phyloP scores from a whole-genome alignment of 2,888 invertebrate genomes.

The Camponotus fellah region DNA sequence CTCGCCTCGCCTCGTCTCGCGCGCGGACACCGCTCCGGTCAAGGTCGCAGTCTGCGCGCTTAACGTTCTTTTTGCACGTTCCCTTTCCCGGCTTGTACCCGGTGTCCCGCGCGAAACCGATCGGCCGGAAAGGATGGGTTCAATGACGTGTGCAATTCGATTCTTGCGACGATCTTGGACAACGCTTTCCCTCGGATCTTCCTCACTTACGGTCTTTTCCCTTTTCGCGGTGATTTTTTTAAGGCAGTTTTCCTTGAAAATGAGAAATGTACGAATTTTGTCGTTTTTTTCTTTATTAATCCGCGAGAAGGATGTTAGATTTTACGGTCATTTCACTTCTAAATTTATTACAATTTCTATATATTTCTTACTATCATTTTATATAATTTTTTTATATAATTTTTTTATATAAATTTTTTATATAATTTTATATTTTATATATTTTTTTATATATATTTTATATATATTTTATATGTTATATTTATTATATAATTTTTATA shows the following conservation, averaged over 20 bases:
- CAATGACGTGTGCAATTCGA: not conserved
- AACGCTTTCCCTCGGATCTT: not conserved
- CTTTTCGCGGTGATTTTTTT: not conserved
- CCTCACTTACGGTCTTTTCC: not conserved
- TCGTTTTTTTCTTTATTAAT: too few species aligned
- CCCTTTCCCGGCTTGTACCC: conserved; percentile 76
- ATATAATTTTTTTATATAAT: too few species aligned
- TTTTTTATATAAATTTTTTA: too few species aligned
- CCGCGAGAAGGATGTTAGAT: too few species aligned
- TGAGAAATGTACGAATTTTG: too few species aligned
- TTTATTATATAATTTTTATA: too few species aligned
- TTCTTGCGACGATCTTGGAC: not conserved
- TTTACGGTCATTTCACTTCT: too few species aligned
- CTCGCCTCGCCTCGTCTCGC: conserved; percentile 64
- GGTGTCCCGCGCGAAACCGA: conserved; percentile 73
- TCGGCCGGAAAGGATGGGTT: not conserved
- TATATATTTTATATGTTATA: too few species aligned
- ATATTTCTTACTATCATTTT: too few species aligned
- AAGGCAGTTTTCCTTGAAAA: not conserved
- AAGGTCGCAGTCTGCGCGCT: conserved; percentile 83
- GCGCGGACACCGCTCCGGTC: conserved; percentile 83
- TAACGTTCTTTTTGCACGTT: conserved; percentile 82
- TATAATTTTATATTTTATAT: too few species aligned
- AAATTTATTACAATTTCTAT: too few species aligned
- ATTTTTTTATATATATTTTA: too few species aligned